Evolutionary conservation across 2,888 invertebrate genomes (phyloP).

Genomic region (Bibio marci): DNA sequence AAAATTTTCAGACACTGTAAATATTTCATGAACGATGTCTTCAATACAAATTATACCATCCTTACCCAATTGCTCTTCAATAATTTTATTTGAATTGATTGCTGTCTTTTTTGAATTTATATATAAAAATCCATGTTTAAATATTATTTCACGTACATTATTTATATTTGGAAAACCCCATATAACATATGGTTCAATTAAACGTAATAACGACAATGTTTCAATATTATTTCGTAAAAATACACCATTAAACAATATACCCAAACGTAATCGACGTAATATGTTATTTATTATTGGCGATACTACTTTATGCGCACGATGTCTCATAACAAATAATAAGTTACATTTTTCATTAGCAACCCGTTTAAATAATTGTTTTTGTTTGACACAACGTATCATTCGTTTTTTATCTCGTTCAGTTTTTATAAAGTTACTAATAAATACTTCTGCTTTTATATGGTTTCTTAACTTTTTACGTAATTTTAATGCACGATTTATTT

Average conservation of each 20-base stretch:
- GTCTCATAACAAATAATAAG: conserved; percentile 24
- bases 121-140: conserved; percentile 26
- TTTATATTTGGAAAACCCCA: conserved; percentile 23
- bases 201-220: conserved; percentile 22
- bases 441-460: conserved; percentile 27
- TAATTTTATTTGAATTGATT: conserved; percentile 27
- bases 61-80: conserved; percentile 25
- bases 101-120: conserved; percentile 23
- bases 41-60: conserved; percentile 28
- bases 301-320: conserved; percentile 24
- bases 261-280: conserved; percentile 18
- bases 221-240: conserved; percentile 25
- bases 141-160: conserved; percentile 25
- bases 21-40: conserved; percentile 28
- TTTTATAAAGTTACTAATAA: conserved; percentile 24
- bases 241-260: conserved; percentile 20
- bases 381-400: conserved; percentile 5
- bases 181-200: conserved; percentile 27
- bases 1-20: conserved; percentile 26
- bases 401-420: conserved; percentile 18
- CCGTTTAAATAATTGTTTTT: conserved; percentile 1
- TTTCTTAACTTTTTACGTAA: conserved; percentile 19
- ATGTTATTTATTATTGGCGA: conserved; percentile 23
- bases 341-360: not conserved
- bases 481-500: conserved; percentile 19